Conservation (phyloP, 2,888 invertebrate species). For the Ischnus inquisitorius region DNA sequence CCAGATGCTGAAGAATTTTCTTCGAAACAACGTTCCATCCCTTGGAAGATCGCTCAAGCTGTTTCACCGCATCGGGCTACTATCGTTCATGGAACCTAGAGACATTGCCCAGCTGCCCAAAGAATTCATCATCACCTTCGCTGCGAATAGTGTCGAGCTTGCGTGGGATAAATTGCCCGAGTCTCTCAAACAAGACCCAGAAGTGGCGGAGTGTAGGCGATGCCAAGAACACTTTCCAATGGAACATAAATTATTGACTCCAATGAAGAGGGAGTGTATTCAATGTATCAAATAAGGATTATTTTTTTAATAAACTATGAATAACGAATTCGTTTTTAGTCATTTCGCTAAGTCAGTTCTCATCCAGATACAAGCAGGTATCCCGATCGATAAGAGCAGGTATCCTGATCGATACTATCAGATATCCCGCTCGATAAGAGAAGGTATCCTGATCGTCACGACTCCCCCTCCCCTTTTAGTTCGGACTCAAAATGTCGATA, state of each 20-base stretch:
- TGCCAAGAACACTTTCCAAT: neutral
- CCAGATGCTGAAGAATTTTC: neutral
- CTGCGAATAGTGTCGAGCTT: neutral
- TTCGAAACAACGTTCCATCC: neutral
- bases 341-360: too few species aligned
- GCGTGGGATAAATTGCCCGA: slow-evolving; percentile 28
- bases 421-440: too few species aligned
- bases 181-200: slow-evolving; percentile 14
- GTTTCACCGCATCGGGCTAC: neutral
- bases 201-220: slow-evolving; percentile 18
- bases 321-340: too few species aligned
- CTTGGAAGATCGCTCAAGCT: neutral
- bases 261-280: slow-evolving; percentile 84
- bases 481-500: neutral
- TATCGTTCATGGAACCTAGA: slow-evolving; percentile 15
- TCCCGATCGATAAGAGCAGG: too few species aligned
- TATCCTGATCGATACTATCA: too few species aligned
- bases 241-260: too few species aligned
- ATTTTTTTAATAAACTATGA: neutral
- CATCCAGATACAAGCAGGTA: too few species aligned
- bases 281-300: too few species aligned
- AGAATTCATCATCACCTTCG: slow-evolving; percentile 12
- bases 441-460: too few species aligned
- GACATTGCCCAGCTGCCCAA: slow-evolving; percentile 26
- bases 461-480: neutral